Percentiles rank a stretch among this genome's conserved stretches.
Conservation (phyloP, 2,113 vertebrate genomes). For the Cinclus cinclus region DNA sequence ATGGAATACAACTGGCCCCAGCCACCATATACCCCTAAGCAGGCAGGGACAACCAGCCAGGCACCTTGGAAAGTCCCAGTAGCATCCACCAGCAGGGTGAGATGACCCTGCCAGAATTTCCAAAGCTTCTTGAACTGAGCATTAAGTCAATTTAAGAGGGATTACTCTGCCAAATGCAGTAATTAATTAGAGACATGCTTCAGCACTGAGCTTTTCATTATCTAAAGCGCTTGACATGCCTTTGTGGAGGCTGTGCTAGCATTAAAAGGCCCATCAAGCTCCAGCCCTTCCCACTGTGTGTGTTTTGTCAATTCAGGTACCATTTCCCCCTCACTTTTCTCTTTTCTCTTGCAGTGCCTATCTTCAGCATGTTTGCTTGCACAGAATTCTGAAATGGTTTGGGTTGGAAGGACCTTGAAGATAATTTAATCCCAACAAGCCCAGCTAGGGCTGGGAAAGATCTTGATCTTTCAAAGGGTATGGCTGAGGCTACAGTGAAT, state of each 20-base stretch:
- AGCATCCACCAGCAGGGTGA: rapidly evolving
- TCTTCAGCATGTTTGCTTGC: background rate
- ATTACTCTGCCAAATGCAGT: background rate
- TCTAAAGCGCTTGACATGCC: rapidly evolving
- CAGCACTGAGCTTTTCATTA: background rate
- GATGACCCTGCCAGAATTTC: background rate
- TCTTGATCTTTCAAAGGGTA: background rate
- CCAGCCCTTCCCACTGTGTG: background rate
- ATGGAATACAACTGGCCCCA: rapidly evolving
- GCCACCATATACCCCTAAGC: background rate
- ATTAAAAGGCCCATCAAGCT: background rate
- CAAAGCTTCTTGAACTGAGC: background rate
- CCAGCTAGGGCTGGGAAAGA: background rate
- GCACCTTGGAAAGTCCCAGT: background rate
- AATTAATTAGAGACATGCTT: constrained; percentile 16
- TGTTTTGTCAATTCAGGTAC: background rate
- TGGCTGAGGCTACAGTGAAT: background rate
- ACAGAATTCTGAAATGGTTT: background rate
- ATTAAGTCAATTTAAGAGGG: background rate
- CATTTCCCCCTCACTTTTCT: background rate
- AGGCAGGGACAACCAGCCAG: background rate
- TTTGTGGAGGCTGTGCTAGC: background rate
- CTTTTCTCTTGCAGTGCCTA: background rate
- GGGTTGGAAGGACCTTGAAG: background rate
- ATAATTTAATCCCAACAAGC: background rate